Base-by-base conservation (phyloP, 2,888 invertebrate species). In the Axea sp. region DNA sequence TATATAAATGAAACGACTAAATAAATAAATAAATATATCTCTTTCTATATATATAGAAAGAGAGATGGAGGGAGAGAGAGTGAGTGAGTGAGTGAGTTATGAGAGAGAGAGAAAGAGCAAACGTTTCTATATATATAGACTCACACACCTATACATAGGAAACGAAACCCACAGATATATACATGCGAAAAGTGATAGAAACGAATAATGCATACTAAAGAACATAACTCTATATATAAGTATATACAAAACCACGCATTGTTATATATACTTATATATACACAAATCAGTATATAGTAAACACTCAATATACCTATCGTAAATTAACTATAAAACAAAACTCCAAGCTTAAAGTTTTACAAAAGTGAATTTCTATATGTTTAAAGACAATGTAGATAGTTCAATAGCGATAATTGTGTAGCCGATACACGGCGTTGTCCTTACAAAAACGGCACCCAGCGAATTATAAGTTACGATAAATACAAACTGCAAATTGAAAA, bases 351-450 rank as follows among this genome's bases (percentile, higher is more conserved):
- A 75, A 60, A 55, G 68, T 72, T 72, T 72, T 65, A 68, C 72
- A 67, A 57, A 72, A 72, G 45, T 68, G 64, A 75, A 75, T 75
- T 72, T 72, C 75, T 75, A 64, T 75, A 75, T 71, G 71, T 75
- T 67, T 57, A 57, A 72, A 72, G 37, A 72, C 39, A 68, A 71
- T 75, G 64, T 72, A 75, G 55, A 43, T 72, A 64, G 68, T 59
- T 53, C 33, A 73, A 57, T 75, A 75, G 75, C 64, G 60, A 64
- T 73, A 69, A 73, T 59, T 72, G 75, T 72, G 53, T 53, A 75
- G 64, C 68, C 60, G 59, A 41, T 55, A 51, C 59, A 62, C 67
- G 37, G 62, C 33, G 49, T 64, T 64, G 73, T 73, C 67, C 62
- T 73, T 68, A 73, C 51, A 62, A 73, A 73, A 73, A 72, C 19